Evolutionary conservation across 2,797 vertebrate species (phyloP).

Genomic region (Scleropages formosus): DNA sequence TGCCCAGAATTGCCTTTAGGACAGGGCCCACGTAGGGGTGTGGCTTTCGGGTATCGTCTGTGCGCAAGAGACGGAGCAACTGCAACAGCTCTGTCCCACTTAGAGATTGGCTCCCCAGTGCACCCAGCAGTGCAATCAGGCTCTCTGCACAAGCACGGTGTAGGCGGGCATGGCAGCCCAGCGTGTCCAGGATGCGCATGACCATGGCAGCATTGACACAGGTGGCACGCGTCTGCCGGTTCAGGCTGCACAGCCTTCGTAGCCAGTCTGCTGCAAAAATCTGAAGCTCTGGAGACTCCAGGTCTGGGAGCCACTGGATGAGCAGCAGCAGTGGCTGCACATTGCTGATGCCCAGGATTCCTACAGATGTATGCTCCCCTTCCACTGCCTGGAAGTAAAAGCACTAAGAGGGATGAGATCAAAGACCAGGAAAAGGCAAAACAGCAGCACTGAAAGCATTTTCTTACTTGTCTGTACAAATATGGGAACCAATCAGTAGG

Average conservation of each 20-base stretch:
- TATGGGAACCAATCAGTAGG: too few relatives aligned
- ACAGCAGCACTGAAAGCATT: too few relatives aligned
- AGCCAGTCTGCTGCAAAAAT: constrained; percentile 89
- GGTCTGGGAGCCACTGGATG: constrained; percentile 91
- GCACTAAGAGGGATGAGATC: background rate
- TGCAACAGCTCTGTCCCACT: constrained; percentile 79
- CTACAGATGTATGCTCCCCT: constrained; percentile 91
- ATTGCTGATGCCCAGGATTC: constrained; percentile 92
- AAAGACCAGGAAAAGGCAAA: background rate
- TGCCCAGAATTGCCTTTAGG: constrained; percentile 78
- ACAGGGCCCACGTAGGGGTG: constrained; percentile 82
- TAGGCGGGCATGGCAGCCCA: constrained; percentile 68
- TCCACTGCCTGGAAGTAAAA: constrained; percentile 79
- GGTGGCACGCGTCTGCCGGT: constrained; percentile 86
- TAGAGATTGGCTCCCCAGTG: constrained; percentile 89
- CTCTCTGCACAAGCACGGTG: constrained; percentile 84
- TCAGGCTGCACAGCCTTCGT: constrained; percentile 87
- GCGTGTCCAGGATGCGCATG: constrained; percentile 72
- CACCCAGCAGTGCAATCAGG: constrained; percentile 82
- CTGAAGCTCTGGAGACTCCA: constrained; percentile 86
- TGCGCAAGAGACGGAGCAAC: constrained; percentile 79
- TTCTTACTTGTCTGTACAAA: too few relatives aligned
- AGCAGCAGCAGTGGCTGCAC: constrained; percentile 91
- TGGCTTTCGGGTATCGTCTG: constrained; percentile 62
- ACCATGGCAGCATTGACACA: constrained; percentile 93